phyloP scores from a whole-genome alignment of 37 sponge, comb jelly and placozoan species.

The Halisarca cf. caerulea region DNA sequence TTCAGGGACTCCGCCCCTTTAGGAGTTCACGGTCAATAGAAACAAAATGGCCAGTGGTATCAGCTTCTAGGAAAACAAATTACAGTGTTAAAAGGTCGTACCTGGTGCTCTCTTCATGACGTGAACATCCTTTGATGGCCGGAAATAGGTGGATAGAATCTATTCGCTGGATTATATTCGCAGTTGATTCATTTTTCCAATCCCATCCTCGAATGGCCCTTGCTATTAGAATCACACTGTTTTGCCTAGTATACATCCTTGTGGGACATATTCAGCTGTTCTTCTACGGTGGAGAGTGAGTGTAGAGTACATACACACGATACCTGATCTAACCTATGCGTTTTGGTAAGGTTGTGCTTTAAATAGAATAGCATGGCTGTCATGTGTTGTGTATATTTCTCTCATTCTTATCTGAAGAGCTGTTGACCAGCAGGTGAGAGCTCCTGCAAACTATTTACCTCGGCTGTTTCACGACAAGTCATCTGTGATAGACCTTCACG shows the following conservation, averaged over 20 bases:
- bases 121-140: too few relatives aligned
- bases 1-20: too few relatives aligned
- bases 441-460: slow-evolving; percentile 29
- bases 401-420: neutral
- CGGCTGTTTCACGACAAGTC: slow-evolving; percentile 20
- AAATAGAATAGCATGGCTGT: neutral
- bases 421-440: neutral
- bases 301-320: neutral
- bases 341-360: too few relatives aligned
- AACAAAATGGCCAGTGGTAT: too few relatives aligned
- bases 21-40: too few relatives aligned
- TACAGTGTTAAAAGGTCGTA: too few relatives aligned
- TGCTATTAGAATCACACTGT: neutral
- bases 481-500: slow-evolving; percentile 9
- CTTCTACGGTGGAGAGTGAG: neutral
- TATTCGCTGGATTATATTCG: neutral
- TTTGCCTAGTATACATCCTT: neutral
- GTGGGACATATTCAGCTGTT: neutral
- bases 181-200: neutral
- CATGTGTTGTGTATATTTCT: neutral
- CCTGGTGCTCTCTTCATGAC: too few relatives aligned
- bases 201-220: neutral
- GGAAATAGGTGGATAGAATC: too few relatives aligned
- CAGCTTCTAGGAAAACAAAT: too few relatives aligned
- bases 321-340: too few relatives aligned